phyloP scores from a whole-genome alignment of 2,888 invertebrate species.

The Phyllotreta striolata region DNA sequence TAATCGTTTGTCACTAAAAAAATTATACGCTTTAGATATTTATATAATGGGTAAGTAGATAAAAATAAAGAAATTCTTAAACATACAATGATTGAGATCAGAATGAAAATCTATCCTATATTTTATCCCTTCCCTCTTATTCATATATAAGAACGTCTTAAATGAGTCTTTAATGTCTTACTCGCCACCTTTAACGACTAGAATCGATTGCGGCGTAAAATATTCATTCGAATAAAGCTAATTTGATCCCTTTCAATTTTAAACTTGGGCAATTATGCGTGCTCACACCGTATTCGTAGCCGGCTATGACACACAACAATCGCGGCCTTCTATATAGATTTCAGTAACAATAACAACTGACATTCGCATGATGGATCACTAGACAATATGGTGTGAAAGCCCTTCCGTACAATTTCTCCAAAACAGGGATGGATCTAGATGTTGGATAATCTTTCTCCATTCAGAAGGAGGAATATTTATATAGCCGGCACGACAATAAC shows the following conservation, averaged over 20 bases:
- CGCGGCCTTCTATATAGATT: constrained; percentile 58
- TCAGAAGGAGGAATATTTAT: too few relatives aligned
- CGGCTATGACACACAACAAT: constrained; percentile 55
- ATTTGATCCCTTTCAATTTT: constrained; percentile 58
- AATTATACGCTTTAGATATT: too few relatives aligned
- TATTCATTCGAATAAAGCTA: constrained; percentile 61
- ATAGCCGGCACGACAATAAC: too few relatives aligned
- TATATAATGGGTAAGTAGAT: too few relatives aligned
- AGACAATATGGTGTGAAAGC: constrained; percentile 57
- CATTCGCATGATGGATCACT: constrained; percentile 62
- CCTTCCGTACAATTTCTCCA: constrained; percentile 39
- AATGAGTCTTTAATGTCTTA: constrained; percentile 56
- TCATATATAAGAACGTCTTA: constrained; percentile 46
- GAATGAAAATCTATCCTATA: not conserved
- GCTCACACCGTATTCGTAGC: constrained; percentile 55
- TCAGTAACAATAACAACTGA: constrained; percentile 61
- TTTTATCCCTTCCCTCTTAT: not conserved
- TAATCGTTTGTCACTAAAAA: too few relatives aligned
- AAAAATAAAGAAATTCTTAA: too few relatives aligned
- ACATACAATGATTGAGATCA: too few relatives aligned
- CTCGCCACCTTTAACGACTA: constrained; percentile 53
- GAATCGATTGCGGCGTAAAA: constrained; percentile 54
- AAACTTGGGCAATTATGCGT: constrained; percentile 61
- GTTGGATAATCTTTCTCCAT: not conserved
- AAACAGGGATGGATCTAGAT: constrained; percentile 24